A percentile compares a stretch with the other conserved stretches of the same genome.
Evolutionary conservation across 2,888 invertebrate species (phyloP).

Genomic region (Pseudococcus longispinus): DNA sequence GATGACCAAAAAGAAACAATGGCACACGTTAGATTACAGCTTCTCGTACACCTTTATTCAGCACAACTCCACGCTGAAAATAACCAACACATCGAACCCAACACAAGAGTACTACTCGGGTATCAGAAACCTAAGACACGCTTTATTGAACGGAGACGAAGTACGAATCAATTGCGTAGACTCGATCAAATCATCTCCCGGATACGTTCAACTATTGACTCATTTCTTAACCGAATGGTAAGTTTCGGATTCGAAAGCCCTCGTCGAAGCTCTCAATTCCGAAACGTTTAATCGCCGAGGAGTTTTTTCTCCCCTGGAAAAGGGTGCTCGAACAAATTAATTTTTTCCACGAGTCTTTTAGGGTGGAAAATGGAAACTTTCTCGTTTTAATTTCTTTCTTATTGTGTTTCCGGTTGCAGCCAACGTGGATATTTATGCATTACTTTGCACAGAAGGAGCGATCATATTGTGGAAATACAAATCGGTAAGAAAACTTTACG

Average conservation of each 20-base stretch:
- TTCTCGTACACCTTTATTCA: conserved; percentile 86
- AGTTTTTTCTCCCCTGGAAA: not conserved
- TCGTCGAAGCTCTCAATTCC: not conserved
- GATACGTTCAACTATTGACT: conserved; percentile 69
- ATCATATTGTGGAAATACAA: conserved; percentile 87
- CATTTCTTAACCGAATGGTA: conserved; percentile 79
- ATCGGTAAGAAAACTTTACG: conserved; percentile 65
- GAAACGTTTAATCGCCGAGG: not conserved
- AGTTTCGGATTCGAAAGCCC: not conserved
- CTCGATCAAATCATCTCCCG: conserved; percentile 68
- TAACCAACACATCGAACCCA: conserved; percentile 68
- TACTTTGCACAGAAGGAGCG: conserved; percentile 84
- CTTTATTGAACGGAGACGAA: conserved; percentile 64
- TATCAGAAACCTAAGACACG: conserved; percentile 40
- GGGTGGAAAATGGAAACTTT: not conserved
- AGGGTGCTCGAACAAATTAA: not conserved
- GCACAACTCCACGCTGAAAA: conserved; percentile 76
- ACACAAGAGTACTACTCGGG: conserved; percentile 63
- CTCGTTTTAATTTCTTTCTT: conserved; percentile 35
- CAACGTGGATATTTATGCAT: conserved; percentile 87
- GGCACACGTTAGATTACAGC: conserved; percentile 88
- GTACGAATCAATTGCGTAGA: conserved; percentile 72
- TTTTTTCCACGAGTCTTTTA: too few species aligned
- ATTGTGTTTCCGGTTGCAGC: conserved; percentile 65
- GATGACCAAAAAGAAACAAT: conserved; percentile 83